A percentile compares a stretch with the other conserved stretches of the same genome.
These are phyloP conservation scores for Aphaenogaster ashmeadi DNA, from an alignment of 1,140 invertebrate genomes.

Conservation along the genomic window DNA sequence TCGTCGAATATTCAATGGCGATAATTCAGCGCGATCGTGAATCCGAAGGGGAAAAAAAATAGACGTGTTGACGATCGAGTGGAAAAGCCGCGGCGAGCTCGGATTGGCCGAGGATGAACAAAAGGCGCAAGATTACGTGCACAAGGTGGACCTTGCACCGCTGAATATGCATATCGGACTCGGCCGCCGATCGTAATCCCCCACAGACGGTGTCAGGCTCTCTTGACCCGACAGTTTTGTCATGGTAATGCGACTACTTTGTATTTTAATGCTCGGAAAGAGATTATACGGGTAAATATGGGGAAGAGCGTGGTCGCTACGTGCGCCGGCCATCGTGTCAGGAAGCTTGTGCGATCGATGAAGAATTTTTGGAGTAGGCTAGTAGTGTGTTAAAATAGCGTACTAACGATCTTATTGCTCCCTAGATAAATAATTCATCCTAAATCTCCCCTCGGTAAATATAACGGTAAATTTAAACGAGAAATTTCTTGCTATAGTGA, in stretches of 20 bases:
- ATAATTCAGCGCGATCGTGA: conserved; percentile 31
- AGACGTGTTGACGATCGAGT: conserved; percentile 43
- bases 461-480: conserved; percentile 22
- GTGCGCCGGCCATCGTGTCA: neutral
- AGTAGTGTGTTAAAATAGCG: conserved; percentile 7
- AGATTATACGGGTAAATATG: conserved; percentile 83
- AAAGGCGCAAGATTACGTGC: conserved; percentile 67
- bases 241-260: conserved; percentile 85
- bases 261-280: conserved; percentile 84
- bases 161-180: conserved; percentile 83
- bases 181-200: conserved; percentile 82
- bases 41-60: conserved; percentile 38
- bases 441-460: neutral
- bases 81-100: conserved; percentile 33
- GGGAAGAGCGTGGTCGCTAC: conserved; percentile 25
- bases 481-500: neutral
- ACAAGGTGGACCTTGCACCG: conserved; percentile 80
- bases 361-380: conserved; percentile 35
- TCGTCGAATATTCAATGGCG: conserved; percentile 51
- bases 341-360: conserved; percentile 20
- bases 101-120: conserved; percentile 65
- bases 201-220: conserved; percentile 83
- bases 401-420: neutral
- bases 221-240: conserved; percentile 85
- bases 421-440: conserved; percentile 5